A percentile compares a stretch with the other conserved stretches of the same genome.
Evolutionary conservation across 2,113 vertebrate species (phyloP).

Genomic region (Leptocoma aspasia): DNA sequence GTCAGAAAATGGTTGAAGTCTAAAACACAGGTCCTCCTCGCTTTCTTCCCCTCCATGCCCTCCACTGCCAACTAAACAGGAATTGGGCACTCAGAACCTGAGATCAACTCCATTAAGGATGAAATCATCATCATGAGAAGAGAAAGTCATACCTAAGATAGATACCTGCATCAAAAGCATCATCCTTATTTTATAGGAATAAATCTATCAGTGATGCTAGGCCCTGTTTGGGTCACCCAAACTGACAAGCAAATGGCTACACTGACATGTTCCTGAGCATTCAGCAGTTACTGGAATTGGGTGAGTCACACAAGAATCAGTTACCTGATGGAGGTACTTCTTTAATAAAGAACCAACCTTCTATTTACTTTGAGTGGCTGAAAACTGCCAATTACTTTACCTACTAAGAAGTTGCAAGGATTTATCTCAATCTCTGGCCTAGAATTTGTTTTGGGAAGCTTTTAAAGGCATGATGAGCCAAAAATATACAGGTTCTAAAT

Average conservation of each 20-base stretch:
- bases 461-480: background rate
- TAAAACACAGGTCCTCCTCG: background rate
- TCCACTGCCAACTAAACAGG: background rate
- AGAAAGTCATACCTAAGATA: background rate
- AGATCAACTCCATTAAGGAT: background rate
- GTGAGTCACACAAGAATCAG: background rate
- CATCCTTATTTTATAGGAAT: background rate
- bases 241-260: background rate
- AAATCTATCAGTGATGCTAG: background rate
- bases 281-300: background rate
- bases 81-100: background rate
- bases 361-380: background rate
- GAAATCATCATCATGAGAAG: background rate
- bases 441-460: background rate
- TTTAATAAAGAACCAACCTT: background rate
- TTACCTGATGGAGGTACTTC: background rate
- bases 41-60: rapidly evolving
- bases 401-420: background rate
- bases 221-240: background rate
- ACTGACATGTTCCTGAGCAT: background rate
- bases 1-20: background rate
- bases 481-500: background rate
- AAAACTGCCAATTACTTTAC: background rate
- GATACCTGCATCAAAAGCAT: background rate
- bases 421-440: background rate